Evolutionary conservation across 2,113 vertebrate genomes (phyloP), one percentile per base, ranked within the genome.

Genomic region (Hiodon tergisus): DNA sequence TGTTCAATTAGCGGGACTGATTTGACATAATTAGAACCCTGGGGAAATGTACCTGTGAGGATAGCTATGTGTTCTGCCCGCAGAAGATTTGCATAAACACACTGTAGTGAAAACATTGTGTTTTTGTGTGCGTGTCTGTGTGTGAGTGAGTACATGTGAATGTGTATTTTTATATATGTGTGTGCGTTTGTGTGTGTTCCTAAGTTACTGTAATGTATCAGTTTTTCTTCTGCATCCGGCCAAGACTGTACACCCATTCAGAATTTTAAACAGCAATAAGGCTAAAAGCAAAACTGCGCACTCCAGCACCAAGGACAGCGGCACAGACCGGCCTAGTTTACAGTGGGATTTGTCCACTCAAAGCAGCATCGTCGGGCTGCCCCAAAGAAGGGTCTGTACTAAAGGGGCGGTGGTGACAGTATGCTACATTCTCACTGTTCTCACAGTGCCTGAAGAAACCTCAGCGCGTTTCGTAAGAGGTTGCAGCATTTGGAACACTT

Each of bases 281-380:
- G 75, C 76, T 80, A 77, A 79, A 75, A 81, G 71, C 79, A 76
- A 67, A 52, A 58, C 6, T 63, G 78, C 61, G 78, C 59, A 79
- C 77, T 87, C 86, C 87, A 89, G 87, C 81, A 90, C 87, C 86
- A 16, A 79, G 89, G 89, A 91, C 86, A 91, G 87, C 81, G 76
- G 71, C 8, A 50, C 52, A 47, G 46, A 48, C 11, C 57, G 11
- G 70, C 11, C 14, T 14, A 60, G 17, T 61, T 65, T 17, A 7
- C 9, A 48, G 8, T 5, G 3, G 17, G 3, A 62, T 66, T 14
- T 31, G 7, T 65, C 46, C 53, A 55, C 62, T 17, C n/a, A 55
- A 65, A 57, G 17, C 55, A 13, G 6, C 11, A 6, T 13, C 50
- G 3, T 2, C 62, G 31, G 46, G 31, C 16, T 66, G 9, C 8